Conservation (phyloP, 2,113 vertebrate species). For the Phrynosoma platyrhinos region DNA sequence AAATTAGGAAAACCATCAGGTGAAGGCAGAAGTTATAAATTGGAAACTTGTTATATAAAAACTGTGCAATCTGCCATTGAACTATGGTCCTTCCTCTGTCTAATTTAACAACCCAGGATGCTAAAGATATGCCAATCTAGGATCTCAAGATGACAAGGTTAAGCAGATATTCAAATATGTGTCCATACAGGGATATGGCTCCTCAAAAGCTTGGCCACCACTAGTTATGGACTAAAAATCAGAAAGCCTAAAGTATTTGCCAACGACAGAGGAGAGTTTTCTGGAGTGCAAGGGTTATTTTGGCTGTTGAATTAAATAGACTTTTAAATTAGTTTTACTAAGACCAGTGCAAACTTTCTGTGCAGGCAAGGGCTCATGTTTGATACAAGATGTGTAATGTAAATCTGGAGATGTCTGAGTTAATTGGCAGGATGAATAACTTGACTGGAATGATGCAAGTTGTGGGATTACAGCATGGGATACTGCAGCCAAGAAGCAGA, state of each 20-base stretch:
- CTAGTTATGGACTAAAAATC: conserved; percentile 1
- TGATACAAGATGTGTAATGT: background rate
- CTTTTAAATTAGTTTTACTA: background rate
- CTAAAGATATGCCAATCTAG: conserved; percentile 13
- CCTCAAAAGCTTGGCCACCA: background rate
- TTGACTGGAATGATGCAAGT: fast-evolving
- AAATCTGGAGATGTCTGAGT: background rate
- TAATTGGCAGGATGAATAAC: fast-evolving
- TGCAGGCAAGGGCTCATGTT: conserved; percentile 25
- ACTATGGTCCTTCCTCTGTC: conserved; percentile 13
- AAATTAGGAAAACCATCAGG: conserved; percentile 4
- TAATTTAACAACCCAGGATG: background rate
- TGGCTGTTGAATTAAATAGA: background rate
- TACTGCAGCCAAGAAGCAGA: background rate
- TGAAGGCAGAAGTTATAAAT: background rate
- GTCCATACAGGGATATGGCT: background rate
- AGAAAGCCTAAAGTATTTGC: background rate
- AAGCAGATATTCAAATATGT: background rate
- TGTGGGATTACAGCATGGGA: fast-evolving
- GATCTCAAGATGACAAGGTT: conserved; percentile 1
- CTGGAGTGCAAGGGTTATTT: background rate
- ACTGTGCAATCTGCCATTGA: background rate
- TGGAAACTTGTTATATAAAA: background rate
- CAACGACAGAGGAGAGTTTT: background rate
- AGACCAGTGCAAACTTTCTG: fast-evolving